These are phyloP conservation scores for Enteromius thamalakanensis DNA, from an alignment of 2,797 vertebrate species.

Conservation along the genomic window DNA sequence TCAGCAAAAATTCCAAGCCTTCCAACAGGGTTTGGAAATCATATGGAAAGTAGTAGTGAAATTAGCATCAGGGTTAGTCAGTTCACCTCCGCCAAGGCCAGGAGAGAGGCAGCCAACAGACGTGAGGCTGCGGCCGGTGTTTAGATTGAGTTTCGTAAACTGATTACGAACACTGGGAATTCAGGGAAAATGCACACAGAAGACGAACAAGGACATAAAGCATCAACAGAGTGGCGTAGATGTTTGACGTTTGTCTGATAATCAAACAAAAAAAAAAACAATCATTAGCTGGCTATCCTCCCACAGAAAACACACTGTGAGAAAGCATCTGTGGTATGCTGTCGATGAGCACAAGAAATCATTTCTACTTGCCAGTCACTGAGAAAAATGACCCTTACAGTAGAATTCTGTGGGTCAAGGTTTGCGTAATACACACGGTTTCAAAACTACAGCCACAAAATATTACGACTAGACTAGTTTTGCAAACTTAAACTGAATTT, in stretches of 20 bases:
- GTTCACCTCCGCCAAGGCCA: background rate
- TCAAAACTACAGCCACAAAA: background rate
- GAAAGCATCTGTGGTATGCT: slow-evolving; percentile 8
- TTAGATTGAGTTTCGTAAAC: slow-evolving; percentile 16
- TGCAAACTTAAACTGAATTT: background rate
- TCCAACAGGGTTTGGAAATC: slow-evolving; percentile 14
- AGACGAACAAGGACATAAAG: background rate
- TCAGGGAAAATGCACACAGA: background rate
- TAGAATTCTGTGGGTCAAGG: background rate
- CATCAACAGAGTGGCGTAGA: background rate
- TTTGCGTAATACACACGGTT: background rate
- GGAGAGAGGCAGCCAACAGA: slow-evolving; percentile 25
- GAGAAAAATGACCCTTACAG: background rate
- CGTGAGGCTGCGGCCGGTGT: slow-evolving; percentile 10
- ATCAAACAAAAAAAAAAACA: background rate
- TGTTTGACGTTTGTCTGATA: background rate
- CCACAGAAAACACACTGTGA: background rate
- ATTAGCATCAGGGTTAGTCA: background rate
- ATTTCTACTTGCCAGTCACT: background rate
- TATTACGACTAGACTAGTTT: background rate
- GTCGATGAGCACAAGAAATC: background rate
- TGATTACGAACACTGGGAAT: slow-evolving; percentile 8
- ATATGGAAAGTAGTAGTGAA: slow-evolving; percentile 32
- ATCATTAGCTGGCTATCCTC: background rate
- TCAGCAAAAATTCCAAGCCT: slow-evolving; percentile 17